phyloP scores from a whole-genome alignment of 2,797 vertebrate species.

The Pyrocephalus nanus region DNA sequence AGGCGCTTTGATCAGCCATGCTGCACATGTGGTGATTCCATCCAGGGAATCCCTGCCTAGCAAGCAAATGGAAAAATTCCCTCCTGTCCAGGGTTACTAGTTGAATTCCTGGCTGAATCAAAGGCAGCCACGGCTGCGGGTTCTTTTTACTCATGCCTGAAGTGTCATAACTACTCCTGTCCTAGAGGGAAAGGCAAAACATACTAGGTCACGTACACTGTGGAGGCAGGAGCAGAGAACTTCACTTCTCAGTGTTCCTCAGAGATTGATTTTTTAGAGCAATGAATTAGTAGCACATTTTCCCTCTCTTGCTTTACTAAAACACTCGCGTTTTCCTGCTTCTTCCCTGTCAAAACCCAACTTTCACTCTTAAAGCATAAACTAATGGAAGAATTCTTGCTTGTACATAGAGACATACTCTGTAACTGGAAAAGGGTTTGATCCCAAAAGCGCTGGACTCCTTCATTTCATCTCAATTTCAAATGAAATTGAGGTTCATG shows the following conservation, averaged over 20 bases:
- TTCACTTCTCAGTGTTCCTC: background rate
- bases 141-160: background rate
- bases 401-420: background rate
- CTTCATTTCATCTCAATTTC: background rate
- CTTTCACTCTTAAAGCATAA: background rate
- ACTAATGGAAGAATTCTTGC: background rate
- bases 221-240: background rate
- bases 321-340: background rate
- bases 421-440: background rate
- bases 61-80: background rate
- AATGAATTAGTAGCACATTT: background rate
- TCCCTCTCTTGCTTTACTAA: background rate
- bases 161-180: background rate
- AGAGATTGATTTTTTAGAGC: background rate
- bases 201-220: background rate
- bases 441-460: background rate
- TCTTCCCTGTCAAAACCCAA: background rate
- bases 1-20: background rate
- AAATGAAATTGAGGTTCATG: background rate
- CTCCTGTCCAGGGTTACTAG: background rate
- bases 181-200: conserved; percentile 10
- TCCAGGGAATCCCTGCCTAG: background rate
- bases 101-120: background rate
- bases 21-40: background rate
- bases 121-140: background rate